A percentile compares a stretch with the other conserved stretches of the same genome.
Evolutionary conservation across 2,888 invertebrate species (phyloP).

Genomic region (Cerastoderma edule): DNA sequence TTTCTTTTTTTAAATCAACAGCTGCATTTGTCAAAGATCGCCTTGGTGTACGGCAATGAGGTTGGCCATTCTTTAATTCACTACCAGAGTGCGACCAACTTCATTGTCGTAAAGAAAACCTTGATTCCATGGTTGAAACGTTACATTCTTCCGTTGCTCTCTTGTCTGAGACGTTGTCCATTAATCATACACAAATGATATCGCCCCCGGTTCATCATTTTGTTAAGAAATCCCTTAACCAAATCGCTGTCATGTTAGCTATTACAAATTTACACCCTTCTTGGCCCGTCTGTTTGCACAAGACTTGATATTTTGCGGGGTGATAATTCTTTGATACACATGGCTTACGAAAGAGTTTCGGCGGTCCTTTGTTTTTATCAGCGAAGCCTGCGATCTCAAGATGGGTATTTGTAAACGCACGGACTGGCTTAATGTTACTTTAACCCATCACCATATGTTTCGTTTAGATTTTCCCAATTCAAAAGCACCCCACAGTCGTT

Average conservation of each 20-base stretch:
- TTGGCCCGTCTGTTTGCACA: constrained; percentile 21
- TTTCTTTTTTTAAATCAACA: no score
- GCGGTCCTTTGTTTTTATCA: constrained; percentile 17
- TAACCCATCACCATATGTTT: no score
- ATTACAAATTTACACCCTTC: constrained; percentile 28
- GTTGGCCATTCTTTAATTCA: no score
- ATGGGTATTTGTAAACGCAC: constrained; percentile 7
- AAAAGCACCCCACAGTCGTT: no score
- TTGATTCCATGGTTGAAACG: no score
- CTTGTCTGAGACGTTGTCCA: background rate
- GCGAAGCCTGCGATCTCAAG: background rate
- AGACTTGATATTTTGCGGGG: constrained; percentile 19
- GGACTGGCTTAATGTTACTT: no score
- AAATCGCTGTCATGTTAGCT: constrained; percentile 22
- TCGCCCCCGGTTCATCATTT: constrained; percentile 18
- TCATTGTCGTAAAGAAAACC: no score
- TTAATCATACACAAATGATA: constrained; percentile 17
- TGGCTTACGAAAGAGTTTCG: background rate
- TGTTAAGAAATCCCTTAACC: constrained; percentile 3
- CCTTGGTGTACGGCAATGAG: no score
- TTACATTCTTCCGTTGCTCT: constrained; percentile 12
- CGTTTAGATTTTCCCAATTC: no score
- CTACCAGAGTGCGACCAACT: no score
- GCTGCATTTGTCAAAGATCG: no score
- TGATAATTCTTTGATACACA: constrained; percentile 24